Base-by-base conservation (phyloP, 2,113 vertebrate species). In the Trachemys scripta region DNA sequence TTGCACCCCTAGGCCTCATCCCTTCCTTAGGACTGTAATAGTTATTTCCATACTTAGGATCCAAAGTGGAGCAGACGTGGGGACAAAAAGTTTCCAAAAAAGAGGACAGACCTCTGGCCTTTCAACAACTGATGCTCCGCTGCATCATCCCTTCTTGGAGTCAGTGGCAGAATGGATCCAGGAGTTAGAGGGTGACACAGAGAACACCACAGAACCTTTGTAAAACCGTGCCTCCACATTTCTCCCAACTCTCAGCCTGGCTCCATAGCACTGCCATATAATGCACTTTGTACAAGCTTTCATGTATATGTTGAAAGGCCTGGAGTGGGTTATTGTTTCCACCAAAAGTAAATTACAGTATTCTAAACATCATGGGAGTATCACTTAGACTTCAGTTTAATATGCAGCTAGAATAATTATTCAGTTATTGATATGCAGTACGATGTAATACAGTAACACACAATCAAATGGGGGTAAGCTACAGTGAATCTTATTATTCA, bases 51-150 rank as follows among this genome's bases (percentile, higher is more conserved):
- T 88, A 92, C 38, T 22, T 54, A 79, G 62, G 91, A 22, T 75
- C 20, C 78, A 79, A 65, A 80, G 4, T 90, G 75, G 19, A 89
- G 47, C 90, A 96, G 14, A 83, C 72, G 12, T 82, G 81, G 57
- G 82, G 69, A 92, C 59, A 59, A 85, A 94, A 94, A 92, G 72
- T 94, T 97, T 95, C 82, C 91, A 94, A 96, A 96, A 69, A 69
- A n/a, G 14, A n/a, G 62, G 35, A 69, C 62, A 96, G 88, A 95
- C 89, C 84, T 90, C 17, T 89, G 85, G n/a, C 49, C 75, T 69
- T 45, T 89, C 49, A 95, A 91, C 42, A 90, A 91, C 91, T 89
- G 38, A n/a, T 83, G 69, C 79, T 93, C 90, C 84, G 51, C 95
- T 85, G 86, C 80, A 47, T 87, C 90, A 85, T 47, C 31, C 16